A percentile compares a stretch with the other conserved stretches of the same genome.
phyloP scores from a whole-genome alignment of 2,888 invertebrate species.

The Amphipoea oculea region DNA sequence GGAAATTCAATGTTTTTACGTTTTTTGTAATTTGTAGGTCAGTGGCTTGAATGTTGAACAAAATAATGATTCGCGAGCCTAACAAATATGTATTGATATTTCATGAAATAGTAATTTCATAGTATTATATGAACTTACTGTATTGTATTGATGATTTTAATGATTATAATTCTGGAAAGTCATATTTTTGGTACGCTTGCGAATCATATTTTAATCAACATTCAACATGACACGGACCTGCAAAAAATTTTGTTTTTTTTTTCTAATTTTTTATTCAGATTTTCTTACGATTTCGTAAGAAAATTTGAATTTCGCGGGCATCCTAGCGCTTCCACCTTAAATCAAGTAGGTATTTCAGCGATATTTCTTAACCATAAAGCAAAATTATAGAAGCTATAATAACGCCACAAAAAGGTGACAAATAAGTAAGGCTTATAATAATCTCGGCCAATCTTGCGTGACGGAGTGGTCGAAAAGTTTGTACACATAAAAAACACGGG shows the following conservation, averaged over 20 bases:
- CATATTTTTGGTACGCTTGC: not conserved
- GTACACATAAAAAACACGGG: constrained; percentile 46
- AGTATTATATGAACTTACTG: not conserved
- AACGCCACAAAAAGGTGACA: constrained; percentile 61
- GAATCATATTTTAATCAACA: not conserved
- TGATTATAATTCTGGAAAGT: not conserved
- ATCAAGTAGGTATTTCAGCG: not conserved
- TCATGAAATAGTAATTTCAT: not conserved
- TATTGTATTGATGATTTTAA: too few relatives aligned
- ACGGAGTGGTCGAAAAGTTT: constrained; percentile 54
- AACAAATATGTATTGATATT: not conserved
- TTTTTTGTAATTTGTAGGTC: not conserved
- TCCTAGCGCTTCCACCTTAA: not conserved
- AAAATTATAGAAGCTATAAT: constrained; percentile 5
- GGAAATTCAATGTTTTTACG: not conserved
- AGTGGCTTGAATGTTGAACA: not conserved
- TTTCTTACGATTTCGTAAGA: too few relatives aligned
- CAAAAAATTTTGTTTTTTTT: not conserved
- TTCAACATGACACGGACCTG: not conserved
- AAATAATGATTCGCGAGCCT: not conserved
- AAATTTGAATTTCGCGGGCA: not conserved
- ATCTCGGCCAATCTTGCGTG: constrained; percentile 67
- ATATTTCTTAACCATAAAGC: not conserved
- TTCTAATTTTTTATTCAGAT: too few relatives aligned
- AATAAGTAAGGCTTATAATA: constrained; percentile 56